Evolutionary conservation across 2,888 invertebrate species (phyloP).

Genomic region (Thymelicus acteon): DNA sequence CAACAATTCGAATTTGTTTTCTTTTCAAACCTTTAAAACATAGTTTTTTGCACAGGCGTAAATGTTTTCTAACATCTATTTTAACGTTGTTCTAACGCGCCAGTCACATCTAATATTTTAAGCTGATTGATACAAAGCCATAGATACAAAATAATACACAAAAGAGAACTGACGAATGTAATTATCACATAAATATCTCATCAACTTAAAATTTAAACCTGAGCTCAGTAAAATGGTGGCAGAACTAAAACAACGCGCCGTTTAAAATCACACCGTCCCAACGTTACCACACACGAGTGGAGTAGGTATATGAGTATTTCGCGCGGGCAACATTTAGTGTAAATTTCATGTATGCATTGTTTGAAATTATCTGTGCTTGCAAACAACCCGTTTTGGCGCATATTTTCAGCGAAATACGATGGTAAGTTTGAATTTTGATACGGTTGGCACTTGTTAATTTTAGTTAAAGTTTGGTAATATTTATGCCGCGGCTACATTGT

Average conservation of each 20-base stretch:
- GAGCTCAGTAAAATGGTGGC: slow-evolving; percentile 6
- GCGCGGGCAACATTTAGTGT: slow-evolving; percentile 31
- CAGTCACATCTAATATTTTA: background rate
- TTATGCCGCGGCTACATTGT: background rate
- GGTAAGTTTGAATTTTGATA: background rate
- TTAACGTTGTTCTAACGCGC: too few species aligned
- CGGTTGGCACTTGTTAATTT: background rate
- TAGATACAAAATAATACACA: background rate
- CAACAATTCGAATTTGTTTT: too few species aligned
- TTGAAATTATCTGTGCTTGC: slow-evolving; percentile 27
- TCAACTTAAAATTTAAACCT: slow-evolving; percentile 5
- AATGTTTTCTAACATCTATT: too few species aligned
- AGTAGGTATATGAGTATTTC: slow-evolving; percentile 9
- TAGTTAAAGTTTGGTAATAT: slow-evolving; percentile 5
- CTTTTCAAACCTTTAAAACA: too few species aligned
- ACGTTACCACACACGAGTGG: slow-evolving; percentile 19
- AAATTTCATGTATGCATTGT: slow-evolving; percentile 33
- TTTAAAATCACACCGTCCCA: slow-evolving; percentile 19
- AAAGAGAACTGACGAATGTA: background rate
- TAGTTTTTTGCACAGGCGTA: too few species aligned
- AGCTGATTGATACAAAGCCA: background rate
- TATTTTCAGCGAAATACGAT: slow-evolving; percentile 24
- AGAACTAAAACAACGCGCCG: slow-evolving; percentile 24
- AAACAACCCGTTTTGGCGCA: slow-evolving; percentile 18
- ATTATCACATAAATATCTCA: background rate